Evolutionary conservation across 2,888 invertebrate species (phyloP).

Genomic region (Spodoptera littoralis): DNA sequence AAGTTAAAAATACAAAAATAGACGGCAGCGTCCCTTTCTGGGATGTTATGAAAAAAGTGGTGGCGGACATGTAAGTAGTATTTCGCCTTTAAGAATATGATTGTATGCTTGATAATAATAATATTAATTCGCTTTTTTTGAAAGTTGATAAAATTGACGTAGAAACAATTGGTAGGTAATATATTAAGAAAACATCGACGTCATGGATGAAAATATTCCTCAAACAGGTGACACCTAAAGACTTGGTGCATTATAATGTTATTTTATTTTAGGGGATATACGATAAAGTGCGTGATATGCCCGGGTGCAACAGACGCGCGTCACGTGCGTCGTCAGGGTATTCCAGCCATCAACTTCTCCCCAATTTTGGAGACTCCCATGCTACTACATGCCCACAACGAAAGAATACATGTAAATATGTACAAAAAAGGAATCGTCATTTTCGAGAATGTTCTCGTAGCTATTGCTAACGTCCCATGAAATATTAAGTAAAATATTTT

Average conservation of each 20-base stretch:
- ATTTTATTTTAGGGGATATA: constrained; percentile 63
- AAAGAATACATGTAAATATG: constrained; percentile 92
- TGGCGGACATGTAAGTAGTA: constrained; percentile 85
- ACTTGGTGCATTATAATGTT: neutral
- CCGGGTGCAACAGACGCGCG: constrained; percentile 97
- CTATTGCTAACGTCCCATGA: constrained; percentile 84
- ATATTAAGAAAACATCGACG: no score
- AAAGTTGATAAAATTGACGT: no score
- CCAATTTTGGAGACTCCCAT: constrained; percentile 94
- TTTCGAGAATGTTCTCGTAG: constrained; percentile 90
- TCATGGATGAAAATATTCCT: no score
- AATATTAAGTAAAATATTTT: neutral
- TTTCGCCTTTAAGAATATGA: no score
- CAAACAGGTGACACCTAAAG: no score
- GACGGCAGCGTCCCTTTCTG: constrained; percentile 90
- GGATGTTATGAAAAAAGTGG: constrained; percentile 88
- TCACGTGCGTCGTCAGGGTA: constrained; percentile 92
- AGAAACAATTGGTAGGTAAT: no score
- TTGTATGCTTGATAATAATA: no score
- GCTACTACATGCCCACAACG: constrained; percentile 94
- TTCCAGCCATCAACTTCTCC: constrained; percentile 94
- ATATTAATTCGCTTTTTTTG: no score
- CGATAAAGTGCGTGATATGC: constrained; percentile 88
- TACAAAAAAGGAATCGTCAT: constrained; percentile 93
- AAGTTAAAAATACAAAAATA: constrained; percentile 87